Conservation (phyloP, 2,888 invertebrate species). For the Hoplodrina ambigua region DNA sequence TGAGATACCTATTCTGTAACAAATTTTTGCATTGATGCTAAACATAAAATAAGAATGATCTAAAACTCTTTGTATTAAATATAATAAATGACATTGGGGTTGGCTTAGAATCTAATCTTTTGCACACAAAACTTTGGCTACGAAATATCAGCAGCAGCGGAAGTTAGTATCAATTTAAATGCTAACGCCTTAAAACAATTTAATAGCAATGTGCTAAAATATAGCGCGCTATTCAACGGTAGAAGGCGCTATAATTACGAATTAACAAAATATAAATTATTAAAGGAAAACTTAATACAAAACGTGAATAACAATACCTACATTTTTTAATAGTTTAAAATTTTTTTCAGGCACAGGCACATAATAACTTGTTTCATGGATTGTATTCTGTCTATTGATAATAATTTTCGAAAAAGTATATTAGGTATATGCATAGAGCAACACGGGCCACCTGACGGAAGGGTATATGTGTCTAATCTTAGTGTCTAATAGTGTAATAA, state of each 20-base stretch:
- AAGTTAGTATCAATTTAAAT: not conserved
- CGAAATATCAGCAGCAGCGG: not conserved
- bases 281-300: too few relatives aligned
- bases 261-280: too few relatives aligned
- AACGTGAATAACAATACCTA: too few relatives aligned
- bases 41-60: slow-evolving; percentile 53
- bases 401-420: too few relatives aligned
- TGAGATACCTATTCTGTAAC: not conserved
- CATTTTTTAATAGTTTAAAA: too few relatives aligned
- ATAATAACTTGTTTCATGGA: too few relatives aligned
- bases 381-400: too few relatives aligned
- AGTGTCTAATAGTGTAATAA: not conserved
- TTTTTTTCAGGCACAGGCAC: too few relatives aligned
- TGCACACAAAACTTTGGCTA: slow-evolving; percentile 73
- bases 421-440: too few relatives aligned
- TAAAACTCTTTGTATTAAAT: slow-evolving; percentile 55
- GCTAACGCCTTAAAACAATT: slow-evolving; percentile 29
- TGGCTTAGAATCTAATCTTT: slow-evolving; percentile 70
- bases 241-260: slow-evolving; percentile 1
- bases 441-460: too few relatives aligned
- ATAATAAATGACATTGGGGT: slow-evolving; percentile 72
- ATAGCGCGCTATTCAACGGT: not conserved
- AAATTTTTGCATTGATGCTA: slow-evolving; percentile 42
- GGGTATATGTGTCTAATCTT: too few relatives aligned
- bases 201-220: slow-evolving; percentile 34